These are phyloP conservation scores for Melipona beecheii DNA, from an alignment of 2,888 invertebrate genomes.

Conservation along the genomic window DNA sequence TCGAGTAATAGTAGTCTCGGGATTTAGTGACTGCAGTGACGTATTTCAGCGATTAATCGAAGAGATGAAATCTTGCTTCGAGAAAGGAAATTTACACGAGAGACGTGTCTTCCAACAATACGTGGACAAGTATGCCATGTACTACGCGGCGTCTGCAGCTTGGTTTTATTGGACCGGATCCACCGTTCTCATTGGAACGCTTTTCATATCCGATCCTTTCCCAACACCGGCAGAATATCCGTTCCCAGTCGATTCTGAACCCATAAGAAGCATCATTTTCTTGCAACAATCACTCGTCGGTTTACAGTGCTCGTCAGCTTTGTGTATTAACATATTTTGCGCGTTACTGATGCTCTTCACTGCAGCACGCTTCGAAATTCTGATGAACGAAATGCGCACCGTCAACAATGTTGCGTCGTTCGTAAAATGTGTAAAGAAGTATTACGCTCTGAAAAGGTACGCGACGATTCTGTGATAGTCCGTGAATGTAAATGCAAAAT, in stretches of 20 bases:
- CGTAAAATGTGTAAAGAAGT: conserved; percentile 63
- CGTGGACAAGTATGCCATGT: conserved; percentile 66
- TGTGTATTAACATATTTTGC: conserved; percentile 67
- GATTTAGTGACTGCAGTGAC: not conserved
- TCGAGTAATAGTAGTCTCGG: too few species aligned
- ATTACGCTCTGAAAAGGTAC: conserved; percentile 71
- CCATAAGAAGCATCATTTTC: conserved; percentile 65
- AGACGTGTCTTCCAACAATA: conserved; percentile 69
- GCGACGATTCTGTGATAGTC: not conserved
- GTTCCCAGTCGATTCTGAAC: conserved; percentile 67
- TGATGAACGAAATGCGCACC: conserved; percentile 57
- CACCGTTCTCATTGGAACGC: conserved; percentile 61
- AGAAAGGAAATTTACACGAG: conserved; percentile 58
- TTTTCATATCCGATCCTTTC: conserved; percentile 66
- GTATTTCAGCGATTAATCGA: conserved; percentile 46
- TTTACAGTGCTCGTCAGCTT: conserved; percentile 67
- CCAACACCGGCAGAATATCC: conserved; percentile 77
- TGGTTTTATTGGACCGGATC: conserved; percentile 63
- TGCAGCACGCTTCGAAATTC: conserved; percentile 71
- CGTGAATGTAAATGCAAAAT: too few species aligned
- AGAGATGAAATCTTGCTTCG: conserved; percentile 62
- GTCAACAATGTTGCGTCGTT: conserved; percentile 51
- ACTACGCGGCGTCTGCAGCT: conserved; percentile 59
- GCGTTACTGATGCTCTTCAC: conserved; percentile 75
- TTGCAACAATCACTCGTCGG: conserved; percentile 68